Evolutionary conservation across 2,797 vertebrate species (phyloP).

Genomic region (Poeciliopsis presidionis): DNA sequence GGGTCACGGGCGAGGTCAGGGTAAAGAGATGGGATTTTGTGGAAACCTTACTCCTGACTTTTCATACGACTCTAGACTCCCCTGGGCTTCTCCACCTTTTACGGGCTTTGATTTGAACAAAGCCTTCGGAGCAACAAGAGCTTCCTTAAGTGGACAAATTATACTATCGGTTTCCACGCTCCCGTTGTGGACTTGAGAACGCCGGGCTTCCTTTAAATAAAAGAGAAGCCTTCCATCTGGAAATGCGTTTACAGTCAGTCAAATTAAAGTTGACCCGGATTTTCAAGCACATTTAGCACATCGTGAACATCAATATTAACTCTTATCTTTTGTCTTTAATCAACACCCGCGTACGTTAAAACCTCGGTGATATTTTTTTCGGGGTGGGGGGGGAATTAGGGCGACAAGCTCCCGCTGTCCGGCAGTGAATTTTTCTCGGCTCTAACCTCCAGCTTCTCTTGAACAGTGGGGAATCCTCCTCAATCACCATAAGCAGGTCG

Average conservation of each 20-base stretch:
- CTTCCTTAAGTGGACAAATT: conserved; percentile 87
- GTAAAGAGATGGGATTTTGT: conserved; percentile 67
- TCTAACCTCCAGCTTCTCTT: conserved; percentile 78
- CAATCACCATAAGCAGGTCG: conserved; percentile 86
- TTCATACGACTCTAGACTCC: conserved; percentile 61
- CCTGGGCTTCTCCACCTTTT: conserved; percentile 69
- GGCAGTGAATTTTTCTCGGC: conserved; percentile 82
- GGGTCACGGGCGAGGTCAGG: conserved; percentile 48
- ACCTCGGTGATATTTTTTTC: conserved; percentile 20
- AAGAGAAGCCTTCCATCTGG: conserved; percentile 61
- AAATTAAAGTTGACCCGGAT: conserved; percentile 58
- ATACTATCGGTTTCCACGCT: conserved; percentile 87
- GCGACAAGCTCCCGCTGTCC: conserved; percentile 84
- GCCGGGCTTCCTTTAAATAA: conserved; percentile 37
- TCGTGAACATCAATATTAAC: conserved; percentile 35
- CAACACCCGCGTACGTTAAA: background rate
- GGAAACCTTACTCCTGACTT: conserved; percentile 68
- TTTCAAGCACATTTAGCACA: conserved; percentile 38
- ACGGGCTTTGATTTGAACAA: conserved; percentile 81
- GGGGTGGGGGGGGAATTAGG: conserved; percentile 58
- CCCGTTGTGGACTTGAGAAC: conserved; percentile 43
- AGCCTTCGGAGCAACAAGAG: conserved; percentile 78
- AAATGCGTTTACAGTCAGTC: conserved; percentile 58
- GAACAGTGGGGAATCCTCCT: conserved; percentile 88
- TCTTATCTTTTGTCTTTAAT: conserved; percentile 40